Conservation (phyloP, 2,113 vertebrate species). For the Taxidea taxus region DNA sequence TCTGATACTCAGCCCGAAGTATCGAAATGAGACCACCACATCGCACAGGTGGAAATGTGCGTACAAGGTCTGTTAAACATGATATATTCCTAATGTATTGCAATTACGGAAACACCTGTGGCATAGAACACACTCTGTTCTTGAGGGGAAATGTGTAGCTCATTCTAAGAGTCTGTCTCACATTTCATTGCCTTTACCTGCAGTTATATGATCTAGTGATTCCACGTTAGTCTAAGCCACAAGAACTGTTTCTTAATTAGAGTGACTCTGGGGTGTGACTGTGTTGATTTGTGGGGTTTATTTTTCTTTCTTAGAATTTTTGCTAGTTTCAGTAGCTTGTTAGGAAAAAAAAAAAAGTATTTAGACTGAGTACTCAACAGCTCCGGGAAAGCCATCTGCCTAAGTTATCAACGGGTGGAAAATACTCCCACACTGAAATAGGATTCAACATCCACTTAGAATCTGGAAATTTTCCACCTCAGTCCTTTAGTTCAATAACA, state of each 20-base stretch:
- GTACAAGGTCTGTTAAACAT: slow-evolving; percentile 73
- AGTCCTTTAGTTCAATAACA: slow-evolving; percentile 2
- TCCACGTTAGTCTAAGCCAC: background rate
- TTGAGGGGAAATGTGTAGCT: slow-evolving; percentile 54
- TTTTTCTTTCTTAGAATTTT: slow-evolving; percentile 54
- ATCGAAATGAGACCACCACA: slow-evolving; percentile 18
- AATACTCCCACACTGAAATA: background rate
- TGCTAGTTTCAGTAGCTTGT: slow-evolving; percentile 58
- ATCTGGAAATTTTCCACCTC: background rate
- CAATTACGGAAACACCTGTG: slow-evolving; percentile 76
- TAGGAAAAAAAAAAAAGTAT: background rate
- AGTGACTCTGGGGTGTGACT: slow-evolving; percentile 49
- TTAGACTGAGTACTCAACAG: background rate
- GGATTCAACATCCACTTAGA: background rate
- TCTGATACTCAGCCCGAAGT: background rate
- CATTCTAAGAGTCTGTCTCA: slow-evolving; percentile 42
- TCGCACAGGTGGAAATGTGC: slow-evolving; percentile 69
- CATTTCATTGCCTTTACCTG: slow-evolving; percentile 58
- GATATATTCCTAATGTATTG: slow-evolving; percentile 61
- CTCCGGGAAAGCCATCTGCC: slow-evolving; percentile 32
- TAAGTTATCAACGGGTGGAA: slow-evolving; percentile 2
- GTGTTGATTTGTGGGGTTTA: slow-evolving; percentile 57
- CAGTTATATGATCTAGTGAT: slow-evolving; percentile 32
- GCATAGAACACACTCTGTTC: slow-evolving; percentile 37
- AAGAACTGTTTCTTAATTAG: slow-evolving; percentile 64